Percentiles rank a stretch among this genome's conserved stretches.
Evolutionary conservation across 1,140 invertebrate species (phyloP).

Genomic region (Homarus americanus): DNA sequence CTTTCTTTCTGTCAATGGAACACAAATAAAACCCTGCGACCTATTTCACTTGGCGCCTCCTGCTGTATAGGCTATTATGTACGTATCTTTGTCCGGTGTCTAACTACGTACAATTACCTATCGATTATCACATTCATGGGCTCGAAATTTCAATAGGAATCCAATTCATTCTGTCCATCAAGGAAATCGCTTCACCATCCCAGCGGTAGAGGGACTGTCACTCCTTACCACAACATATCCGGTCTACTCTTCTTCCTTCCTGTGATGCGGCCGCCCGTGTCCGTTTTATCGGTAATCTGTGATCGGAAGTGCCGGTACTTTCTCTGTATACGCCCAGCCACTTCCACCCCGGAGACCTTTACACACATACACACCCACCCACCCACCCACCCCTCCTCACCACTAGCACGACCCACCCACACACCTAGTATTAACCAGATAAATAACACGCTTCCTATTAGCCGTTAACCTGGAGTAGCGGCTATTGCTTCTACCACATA

Average conservation of each 20-base stretch:
- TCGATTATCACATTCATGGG: not conserved
- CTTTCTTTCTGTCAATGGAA: too few species aligned
- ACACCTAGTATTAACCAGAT: not conserved
- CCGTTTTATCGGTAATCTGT: not conserved
- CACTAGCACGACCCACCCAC: too few species aligned
- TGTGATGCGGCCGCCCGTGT: not conserved
- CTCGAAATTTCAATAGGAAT: not conserved
- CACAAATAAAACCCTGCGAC: not conserved
- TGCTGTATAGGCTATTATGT: not conserved
- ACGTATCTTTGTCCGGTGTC: not conserved
- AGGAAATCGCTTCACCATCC: not conserved
- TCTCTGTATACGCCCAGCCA: not conserved
- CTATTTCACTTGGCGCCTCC: not conserved
- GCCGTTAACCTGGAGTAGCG: too few species aligned
- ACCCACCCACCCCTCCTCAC: too few species aligned
- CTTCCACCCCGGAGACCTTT: not conserved
- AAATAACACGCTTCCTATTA: not conserved
- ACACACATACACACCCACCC: too few species aligned
- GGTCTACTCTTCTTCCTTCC: not conserved
- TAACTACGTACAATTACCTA: not conserved
- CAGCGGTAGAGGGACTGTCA: not conserved
- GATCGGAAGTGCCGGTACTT: not conserved
- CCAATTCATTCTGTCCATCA: not conserved
- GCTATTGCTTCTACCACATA: too few species aligned
- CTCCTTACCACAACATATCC: not conserved